phyloP scores from a whole-genome alignment of 2,113 vertebrate species.

The Oceanites oceanicus region DNA sequence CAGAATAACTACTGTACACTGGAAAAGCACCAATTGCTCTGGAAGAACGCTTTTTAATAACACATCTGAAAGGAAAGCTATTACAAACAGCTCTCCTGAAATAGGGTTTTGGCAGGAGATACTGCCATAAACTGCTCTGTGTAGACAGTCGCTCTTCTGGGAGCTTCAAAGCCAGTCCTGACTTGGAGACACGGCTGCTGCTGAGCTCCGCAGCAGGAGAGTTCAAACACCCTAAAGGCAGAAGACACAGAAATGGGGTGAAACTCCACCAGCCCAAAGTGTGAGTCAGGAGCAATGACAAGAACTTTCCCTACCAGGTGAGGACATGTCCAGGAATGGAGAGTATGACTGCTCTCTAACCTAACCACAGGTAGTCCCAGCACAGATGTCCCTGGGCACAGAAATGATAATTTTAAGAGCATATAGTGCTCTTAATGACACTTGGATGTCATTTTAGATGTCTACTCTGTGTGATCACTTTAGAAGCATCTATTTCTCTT shows the following conservation, averaged over 20 bases:
- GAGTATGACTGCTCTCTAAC: background rate
- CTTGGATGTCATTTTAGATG: background rate
- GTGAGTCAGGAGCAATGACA: conserved; percentile 11
- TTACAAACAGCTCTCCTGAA: conserved; percentile 2
- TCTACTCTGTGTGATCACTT: background rate
- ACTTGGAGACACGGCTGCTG: background rate
- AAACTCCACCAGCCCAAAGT: background rate
- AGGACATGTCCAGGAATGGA: background rate
- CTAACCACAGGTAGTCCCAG: background rate
- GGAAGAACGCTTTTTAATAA: conserved; percentile 24
- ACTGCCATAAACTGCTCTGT: background rate
- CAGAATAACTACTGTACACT: background rate
- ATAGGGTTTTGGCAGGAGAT: background rate
- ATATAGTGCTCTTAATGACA: no score
- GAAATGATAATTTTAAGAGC: background rate
- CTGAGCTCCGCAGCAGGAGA: background rate
- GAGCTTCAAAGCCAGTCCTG: background rate
- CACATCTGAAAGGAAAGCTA: background rate
- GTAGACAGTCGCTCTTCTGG: background rate
- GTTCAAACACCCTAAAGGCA: background rate
- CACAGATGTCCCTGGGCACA: background rate
- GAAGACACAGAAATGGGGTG: background rate
- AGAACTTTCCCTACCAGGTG: conserved; percentile 13
- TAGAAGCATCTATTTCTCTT: background rate
- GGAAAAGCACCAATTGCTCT: background rate